Base-by-base conservation (phyloP, 2,888 invertebrate genomes). In the Lapara coniferarum region DNA sequence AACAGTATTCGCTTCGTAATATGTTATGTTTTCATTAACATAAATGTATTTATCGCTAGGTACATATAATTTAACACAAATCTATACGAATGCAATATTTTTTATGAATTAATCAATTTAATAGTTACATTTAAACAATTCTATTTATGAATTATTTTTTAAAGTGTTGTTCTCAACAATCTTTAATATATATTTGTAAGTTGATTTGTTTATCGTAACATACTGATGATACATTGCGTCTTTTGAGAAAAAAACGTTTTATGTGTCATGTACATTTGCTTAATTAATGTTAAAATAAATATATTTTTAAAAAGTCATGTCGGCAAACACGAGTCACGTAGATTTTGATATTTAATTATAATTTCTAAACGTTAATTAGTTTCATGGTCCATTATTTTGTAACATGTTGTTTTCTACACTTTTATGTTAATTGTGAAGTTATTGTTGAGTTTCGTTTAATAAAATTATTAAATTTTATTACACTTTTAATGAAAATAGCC, bases 381-480 rank as follows among this genome's bases (percentile, higher is more conserved):
- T 66, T 66, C 30, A 37, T 10, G 58, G 77, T 83, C 80, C 82
- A 85, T 79, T 81, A 79, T 76, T 76, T 77, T 81, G 77, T 86
- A 85, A 85, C 82, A 83, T 77, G 76, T 82, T 85, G 81, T 85
- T 83, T 81, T 75, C 73, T 76, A 63, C 73, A 72, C 71, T 83
- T 85, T 78, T 84, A 87, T 86, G 83, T 89, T 87, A 86, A 81
- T 89, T 87, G 88, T 91, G 89, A 84, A 84, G 84, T 87, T 84
- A 88, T 90, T 92, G 93, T 93, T 93, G 93, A 93, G 88, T 93
- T 93, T 93, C 89, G 87, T 87, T 86, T 88, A 91, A 90, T 91
- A 90, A 92, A 91, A 87, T 80, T 77, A 76, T 82, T 81, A 85
- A 83, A 82, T 76, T 79, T 75, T 77, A 69, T 72, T 71, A 57